Percentiles rank a stretch among this genome's conserved stretches.
These are phyloP conservation scores for Itoplectis maculator DNA, from an alignment of 2,888 invertebrate species.

Conservation along the genomic window DNA sequence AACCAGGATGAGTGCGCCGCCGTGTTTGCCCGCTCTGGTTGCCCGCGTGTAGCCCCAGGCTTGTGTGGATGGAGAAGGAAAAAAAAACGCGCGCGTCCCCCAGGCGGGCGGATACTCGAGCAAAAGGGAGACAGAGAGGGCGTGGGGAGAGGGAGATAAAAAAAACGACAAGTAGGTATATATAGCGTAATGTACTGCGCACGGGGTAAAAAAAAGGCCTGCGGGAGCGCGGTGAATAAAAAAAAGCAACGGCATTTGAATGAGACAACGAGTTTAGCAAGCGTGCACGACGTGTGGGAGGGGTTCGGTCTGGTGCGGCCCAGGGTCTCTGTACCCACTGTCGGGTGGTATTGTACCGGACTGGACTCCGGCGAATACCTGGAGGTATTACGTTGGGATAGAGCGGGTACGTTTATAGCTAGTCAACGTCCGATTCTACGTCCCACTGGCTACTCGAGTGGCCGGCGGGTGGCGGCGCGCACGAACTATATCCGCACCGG, in stretches of 20 bases:
- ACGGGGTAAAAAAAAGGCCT: conserved; percentile 5
- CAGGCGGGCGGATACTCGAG: background rate
- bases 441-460: conserved; percentile 9
- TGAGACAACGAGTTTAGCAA: conserved; percentile 27
- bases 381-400: background rate
- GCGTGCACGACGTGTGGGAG: conserved; percentile 3
- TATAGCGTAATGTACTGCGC: conserved; percentile 15
- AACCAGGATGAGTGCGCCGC: conserved; percentile 19
- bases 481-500: conserved; percentile 19
- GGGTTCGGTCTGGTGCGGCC: background rate
- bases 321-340: background rate
- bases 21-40: conserved; percentile 25
- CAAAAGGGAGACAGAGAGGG: background rate
- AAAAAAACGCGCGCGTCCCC: background rate
- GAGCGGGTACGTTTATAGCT: conserved; percentile 13
- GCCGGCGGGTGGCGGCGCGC: conserved; percentile 4
- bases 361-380: conserved; percentile 20
- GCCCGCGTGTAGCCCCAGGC: background rate
- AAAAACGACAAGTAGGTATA: background rate
- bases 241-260: conserved; percentile 18
- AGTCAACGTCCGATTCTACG: conserved; percentile 19
- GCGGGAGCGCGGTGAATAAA: background rate
- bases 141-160: too few species aligned
- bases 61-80: conserved; percentile 8
- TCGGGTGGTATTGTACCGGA: background rate